These are phyloP conservation scores for Lerista edwardsae DNA, from an alignment of 2,797 vertebrate genomes.

Conservation along the genomic window DNA sequence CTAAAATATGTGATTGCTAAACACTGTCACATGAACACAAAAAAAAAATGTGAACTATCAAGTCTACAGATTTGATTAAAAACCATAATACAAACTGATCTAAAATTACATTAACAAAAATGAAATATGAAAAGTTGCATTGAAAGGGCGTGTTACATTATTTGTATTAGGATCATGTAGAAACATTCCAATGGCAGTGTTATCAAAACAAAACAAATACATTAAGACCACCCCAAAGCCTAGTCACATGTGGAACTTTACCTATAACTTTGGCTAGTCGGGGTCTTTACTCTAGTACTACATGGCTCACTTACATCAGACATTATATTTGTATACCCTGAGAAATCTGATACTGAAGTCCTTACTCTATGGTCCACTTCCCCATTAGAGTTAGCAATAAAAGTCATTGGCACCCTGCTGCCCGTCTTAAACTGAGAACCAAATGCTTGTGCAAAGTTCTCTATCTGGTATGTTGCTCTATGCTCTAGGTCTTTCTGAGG, in stretches of 20 bases:
- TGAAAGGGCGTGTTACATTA: constrained; percentile 97
- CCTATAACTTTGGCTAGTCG: constrained; percentile 99
- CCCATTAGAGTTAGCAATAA: constrained; percentile 87
- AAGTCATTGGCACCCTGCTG: constrained; percentile 94
- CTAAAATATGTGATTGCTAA: constrained; percentile 93
- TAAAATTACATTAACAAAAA: constrained; percentile 91
- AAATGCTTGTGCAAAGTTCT: constrained; percentile 99
- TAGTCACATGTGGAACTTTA: constrained; percentile 87
- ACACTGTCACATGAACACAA: constrained; percentile 86
- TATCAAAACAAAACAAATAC: constrained; percentile 84
- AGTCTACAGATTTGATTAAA: constrained; percentile 86
- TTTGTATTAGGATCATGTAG: constrained; percentile 94
- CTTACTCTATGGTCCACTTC: constrained; percentile 96
- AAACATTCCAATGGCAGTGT: constrained; percentile 99
- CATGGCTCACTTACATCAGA: constrained; percentile 97
- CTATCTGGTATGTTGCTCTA: constrained; percentile 95
- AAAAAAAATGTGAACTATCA: constrained; percentile 73
- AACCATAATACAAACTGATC: constrained; percentile 90
- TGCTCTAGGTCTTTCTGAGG: constrained; percentile 89
- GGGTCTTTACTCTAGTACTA: constrained; percentile 98
- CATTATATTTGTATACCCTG: constrained; percentile 99
- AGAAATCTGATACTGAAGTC: constrained; percentile 99
- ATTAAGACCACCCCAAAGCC: constrained; percentile 79
- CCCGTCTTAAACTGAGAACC: constrained; percentile 99
- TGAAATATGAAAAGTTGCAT: constrained; percentile 96